Evolutionary conservation across 2,888 invertebrate genomes (phyloP), one percentile per base, ranked within the genome.

Genomic region (Cynaeus angustus): DNA sequence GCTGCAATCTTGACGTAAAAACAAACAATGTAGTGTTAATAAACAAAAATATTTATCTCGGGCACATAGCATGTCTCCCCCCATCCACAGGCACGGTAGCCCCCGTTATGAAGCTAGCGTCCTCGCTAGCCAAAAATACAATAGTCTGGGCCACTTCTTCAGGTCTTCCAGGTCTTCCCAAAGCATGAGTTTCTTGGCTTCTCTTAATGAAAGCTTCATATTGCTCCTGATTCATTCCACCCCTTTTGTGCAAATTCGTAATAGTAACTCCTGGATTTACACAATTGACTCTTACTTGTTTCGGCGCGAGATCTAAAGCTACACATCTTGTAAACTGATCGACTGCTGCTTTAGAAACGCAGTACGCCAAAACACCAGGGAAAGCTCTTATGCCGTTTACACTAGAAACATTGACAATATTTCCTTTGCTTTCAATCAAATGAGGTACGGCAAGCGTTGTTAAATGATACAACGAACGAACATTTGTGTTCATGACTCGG

Each of bases 321-420:
- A 93, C 89, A 84, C 97, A 97, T 77, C 94, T 89, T 0, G 99
- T 99, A 74, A 99, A 91, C 83, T 98, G 98, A 85, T 99, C 99
- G 0, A 99, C 88, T 0, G 97, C 94, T 37, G 96, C 90, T 86
- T 99, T 99, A 0, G 97, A 96, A 84, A 99, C 91, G 76, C 92
- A 93, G 84, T 99, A 99, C 0, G 97, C 94, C 46, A 98, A 85
- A 0, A 97, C 93, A 5, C 94, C 94, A 1, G 97, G 92, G 83
- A 98, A 98, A 48, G 98, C 91, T 80, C 97, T 88, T 16, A 96
- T 88, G 1, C 98, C 98, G 80, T 93, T 94, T 0, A 98, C 96
- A 83, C 97, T 97, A 0, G 98, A 98, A 0, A 99, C 94, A 83
- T 98, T 99, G 0, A 99, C 97, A 77, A 98, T 92, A 75, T 91